Evolutionary conservation across 2,888 invertebrate species (phyloP), one percentile per base, ranked within the genome.

Genomic region (Megalurothrips usitatus): DNA sequence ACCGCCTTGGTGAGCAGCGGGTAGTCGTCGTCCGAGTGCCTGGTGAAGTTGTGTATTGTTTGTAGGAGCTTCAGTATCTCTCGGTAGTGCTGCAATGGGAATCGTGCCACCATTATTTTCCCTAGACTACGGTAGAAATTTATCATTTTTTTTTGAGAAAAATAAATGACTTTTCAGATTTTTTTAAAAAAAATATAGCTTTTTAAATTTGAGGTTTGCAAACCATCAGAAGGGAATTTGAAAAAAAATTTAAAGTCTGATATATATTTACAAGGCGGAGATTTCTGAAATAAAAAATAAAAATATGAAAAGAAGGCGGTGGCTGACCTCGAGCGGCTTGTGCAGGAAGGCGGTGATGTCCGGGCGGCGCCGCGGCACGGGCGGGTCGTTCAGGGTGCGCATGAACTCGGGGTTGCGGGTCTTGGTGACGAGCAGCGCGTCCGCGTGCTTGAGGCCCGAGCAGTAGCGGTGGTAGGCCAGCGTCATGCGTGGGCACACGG

Each of bases 291-390:
- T n/a, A n/a, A n/a, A n/a, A n/a, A n/a, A n/a, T n/a, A n/a, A n/a
- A n/a, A n/a, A n/a, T n/a, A n/a, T n/a, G n/a, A n/a, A n/a, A n/a
- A n/a, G n/a, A n/a, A n/a, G n/a, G 17, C 10, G 8, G 47, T 52
- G 12, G 49, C 49, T 81, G 81, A 87, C 87, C 85, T 96, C 95
- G 84, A 96, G 87, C 0, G 96, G 96, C 85, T 94, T 93, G 87
- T 96, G 94, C 82, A 96, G 91, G 84, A 96, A 91, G 19, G 94
- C 92, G 17, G 95, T 95, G 83, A 96, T 91, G 86, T 96, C 96
- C 19, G 95, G 95, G 83, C 94, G 91, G 86, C 94, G 90, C 83
- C 94, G 90, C 3, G 95, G 95, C 84, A 95, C 93, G 23, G 93
- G 91, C 3, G 95, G 95, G 85, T 93, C 94, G 82, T 92, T 93